phyloP scores from a whole-genome alignment of 2,797 vertebrate species.

The Pseudochirops corinnae region DNA sequence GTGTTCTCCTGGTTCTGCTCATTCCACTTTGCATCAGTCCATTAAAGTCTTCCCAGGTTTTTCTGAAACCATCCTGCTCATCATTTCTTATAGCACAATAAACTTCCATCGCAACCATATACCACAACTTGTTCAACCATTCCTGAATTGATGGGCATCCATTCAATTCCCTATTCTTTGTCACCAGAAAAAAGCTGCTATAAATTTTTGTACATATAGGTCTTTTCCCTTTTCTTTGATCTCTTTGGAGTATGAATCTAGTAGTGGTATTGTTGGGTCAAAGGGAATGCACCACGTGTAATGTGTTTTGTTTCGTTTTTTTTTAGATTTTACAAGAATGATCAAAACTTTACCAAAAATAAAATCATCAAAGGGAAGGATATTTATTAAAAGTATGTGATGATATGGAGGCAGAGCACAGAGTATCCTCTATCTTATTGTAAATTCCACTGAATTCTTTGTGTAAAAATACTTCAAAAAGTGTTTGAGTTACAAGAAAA shows the following conservation, averaged over 20 bases:
- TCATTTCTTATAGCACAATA: not conserved
- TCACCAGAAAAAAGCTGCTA: not conserved
- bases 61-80: not conserved
- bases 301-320: not conserved
- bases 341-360: not conserved
- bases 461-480: not conserved
- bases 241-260: not conserved
- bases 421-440: not conserved
- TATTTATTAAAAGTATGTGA: not conserved
- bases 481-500: not conserved
- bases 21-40: not conserved
- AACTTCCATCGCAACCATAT: not conserved
- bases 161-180: not conserved
- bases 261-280: not conserved
- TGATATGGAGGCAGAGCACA: not conserved
- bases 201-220: not conserved
- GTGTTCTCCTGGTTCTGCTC: not conserved
- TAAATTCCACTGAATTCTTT: not conserved
- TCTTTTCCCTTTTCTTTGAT: not conserved
- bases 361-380: not conserved
- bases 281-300: not conserved
- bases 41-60: not conserved
- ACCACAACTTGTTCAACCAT: not conserved
- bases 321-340: not conserved
- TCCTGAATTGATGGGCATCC: not conserved